Evolutionary conservation across 2,113 vertebrate species (phyloP).

Genomic region (Gymnogyps californianus): DNA sequence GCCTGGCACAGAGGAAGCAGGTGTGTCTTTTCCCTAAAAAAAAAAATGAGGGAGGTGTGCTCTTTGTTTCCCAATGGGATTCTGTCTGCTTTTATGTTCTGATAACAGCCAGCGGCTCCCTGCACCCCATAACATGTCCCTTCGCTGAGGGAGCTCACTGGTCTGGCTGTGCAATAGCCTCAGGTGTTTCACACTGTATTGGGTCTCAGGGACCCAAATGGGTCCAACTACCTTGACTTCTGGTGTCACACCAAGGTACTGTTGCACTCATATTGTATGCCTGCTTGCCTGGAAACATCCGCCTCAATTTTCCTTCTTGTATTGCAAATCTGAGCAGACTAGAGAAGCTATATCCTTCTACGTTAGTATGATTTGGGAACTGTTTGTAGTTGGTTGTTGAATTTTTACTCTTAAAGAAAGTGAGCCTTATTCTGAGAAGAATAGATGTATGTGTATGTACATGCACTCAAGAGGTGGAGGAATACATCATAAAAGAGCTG

Average conservation of each 20-base stretch:
- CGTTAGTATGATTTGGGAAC: not conserved
- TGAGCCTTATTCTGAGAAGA: not conserved
- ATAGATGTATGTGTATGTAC: not conserved
- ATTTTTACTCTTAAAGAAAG: not conserved
- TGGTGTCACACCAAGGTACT: not conserved
- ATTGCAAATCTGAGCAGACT: not conserved
- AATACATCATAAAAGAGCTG: not conserved
- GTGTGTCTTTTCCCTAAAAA: not conserved
- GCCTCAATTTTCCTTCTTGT: not conserved
- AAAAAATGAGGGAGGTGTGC: not conserved
- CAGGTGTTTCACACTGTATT: not conserved
- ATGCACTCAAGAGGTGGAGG: not conserved
- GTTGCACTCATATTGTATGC: not conserved
- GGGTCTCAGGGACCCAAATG: not conserved
- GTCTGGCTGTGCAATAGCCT: not conserved
- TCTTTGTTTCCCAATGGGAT: not conserved
- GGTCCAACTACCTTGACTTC: not conserved
- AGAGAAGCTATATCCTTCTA: not conserved
- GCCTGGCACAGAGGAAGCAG: not conserved
- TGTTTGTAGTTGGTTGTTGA: not conserved
- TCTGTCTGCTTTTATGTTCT: not conserved
- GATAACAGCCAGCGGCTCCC: not conserved
- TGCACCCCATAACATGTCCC: rapidly evolving
- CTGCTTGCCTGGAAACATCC: not conserved
- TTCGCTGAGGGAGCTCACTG: not conserved